Evolutionary conservation across 2,113 vertebrate genomes (phyloP), one percentile per base, ranked within the genome.

Genomic region (Elanus axillaris): DNA sequence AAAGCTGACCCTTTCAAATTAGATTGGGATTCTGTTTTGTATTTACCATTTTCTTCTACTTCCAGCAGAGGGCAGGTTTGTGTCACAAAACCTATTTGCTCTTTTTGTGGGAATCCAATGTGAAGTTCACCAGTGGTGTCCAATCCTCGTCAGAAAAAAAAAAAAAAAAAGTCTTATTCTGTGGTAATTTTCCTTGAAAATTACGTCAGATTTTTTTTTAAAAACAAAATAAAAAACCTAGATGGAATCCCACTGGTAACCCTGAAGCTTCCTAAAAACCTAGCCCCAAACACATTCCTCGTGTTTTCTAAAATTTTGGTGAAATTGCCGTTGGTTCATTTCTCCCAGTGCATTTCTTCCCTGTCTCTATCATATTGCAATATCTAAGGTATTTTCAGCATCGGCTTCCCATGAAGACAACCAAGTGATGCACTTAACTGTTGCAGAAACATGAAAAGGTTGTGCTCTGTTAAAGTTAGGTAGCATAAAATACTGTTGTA

Each of bases 1-100:
- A 27, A 67, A 59, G 3, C 0, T 7, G 3, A 29, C 7, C 16
- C 1, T 52, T 66, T 50, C 23, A 38, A 85, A 68, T 47, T 25
- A 13, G 0, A 23, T 5, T 58, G 1, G 6, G 13, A 34, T 31
- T 90, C 13, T 42, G 9, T 59, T 25, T 73, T 55, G 15, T 14
- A 11, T 63, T 85, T 56, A 40, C n/a, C 9, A 18, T 59, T 88
- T 86, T 72, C 55, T 75, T 31, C 10, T 91, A 16, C 7, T 66
- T 92, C 96, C 97, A 91, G 92, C 82, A 97, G 97, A 94, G 96
- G 97, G 96, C 96, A 90, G 78, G 50, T 88, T 68, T 69, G 94
- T 53, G 86, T 67, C 69, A 82, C 83, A 75, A 84, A 95, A 56
- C 11, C 42, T 20, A 4, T n/a, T 26, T 2, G 36, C 27, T 91